These are phyloP conservation scores for Cuculus canorus DNA, from an alignment of 2,797 vertebrate species.

Conservation along the genomic window DNA sequence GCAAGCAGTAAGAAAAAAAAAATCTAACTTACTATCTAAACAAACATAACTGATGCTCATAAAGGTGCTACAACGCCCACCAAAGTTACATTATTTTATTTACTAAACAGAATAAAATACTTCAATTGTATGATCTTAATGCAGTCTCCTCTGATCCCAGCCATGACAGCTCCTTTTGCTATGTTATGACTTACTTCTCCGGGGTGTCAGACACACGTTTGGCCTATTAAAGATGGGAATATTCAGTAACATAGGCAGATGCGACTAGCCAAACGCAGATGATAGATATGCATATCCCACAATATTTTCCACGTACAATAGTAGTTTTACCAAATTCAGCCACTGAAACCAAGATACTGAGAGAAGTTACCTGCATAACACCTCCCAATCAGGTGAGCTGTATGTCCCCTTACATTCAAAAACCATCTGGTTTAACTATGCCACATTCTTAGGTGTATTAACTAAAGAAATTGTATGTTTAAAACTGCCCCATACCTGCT, in stretches of 20 bases:
- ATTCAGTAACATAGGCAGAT: background rate
- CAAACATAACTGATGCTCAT: background rate
- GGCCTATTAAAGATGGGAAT: background rate
- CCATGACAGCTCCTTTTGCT: background rate
- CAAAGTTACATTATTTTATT: background rate
- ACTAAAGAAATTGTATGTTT: background rate
- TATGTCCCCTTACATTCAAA: background rate
- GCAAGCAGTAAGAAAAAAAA: conserved; percentile 9
- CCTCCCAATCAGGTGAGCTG: background rate
- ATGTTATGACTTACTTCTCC: background rate
- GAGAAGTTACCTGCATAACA: background rate
- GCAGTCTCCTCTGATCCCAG: background rate
- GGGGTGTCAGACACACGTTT: background rate
- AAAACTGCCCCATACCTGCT: conserved; percentile 79
- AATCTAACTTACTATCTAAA: background rate
- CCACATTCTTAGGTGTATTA: background rate
- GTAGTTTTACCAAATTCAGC: background rate
- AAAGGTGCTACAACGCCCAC: background rate
- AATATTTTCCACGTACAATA: background rate
- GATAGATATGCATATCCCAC: background rate
- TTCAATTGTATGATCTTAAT: background rate
- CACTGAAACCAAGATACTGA: background rate
- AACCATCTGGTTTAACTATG: background rate
- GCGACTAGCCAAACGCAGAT: background rate
- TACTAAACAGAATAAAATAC: background rate